Evolutionary conservation across 1,140 invertebrate genomes (phyloP), one percentile per base, ranked within the genome.

Genomic region (Psix sp.): DNA sequence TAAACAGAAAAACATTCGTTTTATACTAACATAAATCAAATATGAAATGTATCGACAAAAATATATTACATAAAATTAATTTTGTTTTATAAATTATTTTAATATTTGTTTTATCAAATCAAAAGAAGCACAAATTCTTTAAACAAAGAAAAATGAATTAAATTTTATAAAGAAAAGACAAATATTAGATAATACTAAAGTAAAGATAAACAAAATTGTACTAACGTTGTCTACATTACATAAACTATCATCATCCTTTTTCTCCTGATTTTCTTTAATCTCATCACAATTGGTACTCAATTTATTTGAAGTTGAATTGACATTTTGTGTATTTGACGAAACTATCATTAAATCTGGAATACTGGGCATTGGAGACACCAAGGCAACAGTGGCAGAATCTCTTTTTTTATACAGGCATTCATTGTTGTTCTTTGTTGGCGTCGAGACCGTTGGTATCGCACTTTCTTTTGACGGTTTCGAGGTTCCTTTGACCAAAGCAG

Each of bases 401-500:
- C 90, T 85, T 88, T 90, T 86, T 10, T 82, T 60, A 54, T 83
- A 84, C 24, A 84, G 48, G 33, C 49, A 38, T n/a, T 85, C 84
- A n/a, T 57, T 39, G 31, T 83, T 85, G 11, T 70, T 62, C 40
- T 82, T 86, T 2, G 80, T 68, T 0, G 82, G 71, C 13, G 66
- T 81, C 21, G 79, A 67, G 9, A 80, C 63, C 17, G 57, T 77
- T 0, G 77, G 40, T 0, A 82, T 52, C 54, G 57, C 73, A 11
- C 72, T 81, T 24, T 85, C 84, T 38, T 88, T 84, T 62, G 80
- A 88, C 49, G 90, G 88, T 86, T 94, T 94, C 29, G 90, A 91
- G 1, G 93, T 95, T 71, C 95, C 95, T 89, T 96, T 96, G 2
- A 97, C 94, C 54, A 95, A 92, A 9, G 94, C 94, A 11, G 94